Conservation (phyloP, 2,113 vertebrate species). For the Chlamydotis undulata region DNA sequence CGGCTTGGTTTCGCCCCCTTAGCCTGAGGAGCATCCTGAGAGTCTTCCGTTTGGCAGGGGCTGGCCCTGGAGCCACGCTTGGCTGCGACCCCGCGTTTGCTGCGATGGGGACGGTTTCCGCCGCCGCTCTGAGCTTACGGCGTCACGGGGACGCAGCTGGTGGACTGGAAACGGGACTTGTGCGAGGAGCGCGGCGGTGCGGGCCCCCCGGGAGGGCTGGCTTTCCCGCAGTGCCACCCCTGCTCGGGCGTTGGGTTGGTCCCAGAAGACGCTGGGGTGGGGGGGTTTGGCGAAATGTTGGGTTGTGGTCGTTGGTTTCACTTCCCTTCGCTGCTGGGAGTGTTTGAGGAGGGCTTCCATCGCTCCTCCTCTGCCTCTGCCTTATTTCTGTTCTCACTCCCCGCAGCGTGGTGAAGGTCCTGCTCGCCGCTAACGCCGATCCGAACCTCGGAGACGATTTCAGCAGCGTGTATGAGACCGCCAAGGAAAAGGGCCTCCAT, state of each 20-base stretch:
- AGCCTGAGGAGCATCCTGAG: background rate
- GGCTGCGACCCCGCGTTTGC: background rate
- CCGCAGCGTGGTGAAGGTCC: conserved; percentile 83
- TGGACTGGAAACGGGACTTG: background rate
- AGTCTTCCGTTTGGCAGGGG: background rate
- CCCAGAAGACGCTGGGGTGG: background rate
- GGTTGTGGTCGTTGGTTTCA: background rate
- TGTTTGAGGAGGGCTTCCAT: background rate
- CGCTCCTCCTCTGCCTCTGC: background rate
- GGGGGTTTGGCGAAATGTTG: background rate
- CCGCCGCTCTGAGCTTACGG: no score
- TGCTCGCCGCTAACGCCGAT: conserved; percentile 87
- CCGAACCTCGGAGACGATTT: conserved; percentile 92
- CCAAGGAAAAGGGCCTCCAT: conserved; percentile 90
- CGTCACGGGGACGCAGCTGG: background rate
- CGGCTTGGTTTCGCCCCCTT: background rate
- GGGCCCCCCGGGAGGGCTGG: no score
- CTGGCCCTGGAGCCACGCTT: background rate
- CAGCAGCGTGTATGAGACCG: conserved; percentile 91
- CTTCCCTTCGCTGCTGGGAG: background rate
- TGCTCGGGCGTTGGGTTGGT: background rate
- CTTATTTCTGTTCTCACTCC: background rate
- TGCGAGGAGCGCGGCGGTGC: no score
- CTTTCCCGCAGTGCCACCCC: no score
- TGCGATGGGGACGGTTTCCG: background rate